Percentiles rank a stretch among this genome's conserved stretches.
phyloP scores from a whole-genome alignment of 2,797 vertebrate genomes.

The Phyllotis vaccarum region DNA sequence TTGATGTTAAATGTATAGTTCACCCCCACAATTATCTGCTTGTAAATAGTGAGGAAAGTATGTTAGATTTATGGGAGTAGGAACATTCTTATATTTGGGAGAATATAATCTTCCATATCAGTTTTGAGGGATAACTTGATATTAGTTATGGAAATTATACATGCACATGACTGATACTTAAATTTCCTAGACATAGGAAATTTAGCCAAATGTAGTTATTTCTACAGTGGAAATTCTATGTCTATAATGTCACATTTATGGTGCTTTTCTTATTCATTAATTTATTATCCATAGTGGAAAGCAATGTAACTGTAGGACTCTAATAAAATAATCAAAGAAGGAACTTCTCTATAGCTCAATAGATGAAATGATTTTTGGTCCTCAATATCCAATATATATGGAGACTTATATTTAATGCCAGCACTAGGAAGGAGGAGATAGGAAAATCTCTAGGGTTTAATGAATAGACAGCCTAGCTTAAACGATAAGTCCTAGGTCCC shows the following conservation, averaged over 20 bases:
- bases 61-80: background rate
- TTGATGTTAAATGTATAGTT: background rate
- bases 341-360: background rate
- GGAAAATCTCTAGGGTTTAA: background rate
- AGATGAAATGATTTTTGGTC: background rate
- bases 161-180: background rate
- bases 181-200: background rate
- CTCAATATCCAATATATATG: background rate
- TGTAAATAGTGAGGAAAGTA: background rate
- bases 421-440: background rate
- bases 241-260: background rate
- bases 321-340: background rate
- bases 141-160: background rate
- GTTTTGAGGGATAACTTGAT: background rate
- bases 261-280: background rate
- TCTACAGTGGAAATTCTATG: background rate
- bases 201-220: too few species aligned
- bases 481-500: background rate
- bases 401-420: background rate
- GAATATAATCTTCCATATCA: background rate
- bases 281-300: background rate
- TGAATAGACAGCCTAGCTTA: background rate
- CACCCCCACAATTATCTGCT: background rate
- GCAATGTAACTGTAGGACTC: background rate
- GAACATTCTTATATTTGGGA: too few species aligned